Evolutionary conservation across 2,888 invertebrate species (phyloP).

Genomic region (Xylota segnis): DNA sequence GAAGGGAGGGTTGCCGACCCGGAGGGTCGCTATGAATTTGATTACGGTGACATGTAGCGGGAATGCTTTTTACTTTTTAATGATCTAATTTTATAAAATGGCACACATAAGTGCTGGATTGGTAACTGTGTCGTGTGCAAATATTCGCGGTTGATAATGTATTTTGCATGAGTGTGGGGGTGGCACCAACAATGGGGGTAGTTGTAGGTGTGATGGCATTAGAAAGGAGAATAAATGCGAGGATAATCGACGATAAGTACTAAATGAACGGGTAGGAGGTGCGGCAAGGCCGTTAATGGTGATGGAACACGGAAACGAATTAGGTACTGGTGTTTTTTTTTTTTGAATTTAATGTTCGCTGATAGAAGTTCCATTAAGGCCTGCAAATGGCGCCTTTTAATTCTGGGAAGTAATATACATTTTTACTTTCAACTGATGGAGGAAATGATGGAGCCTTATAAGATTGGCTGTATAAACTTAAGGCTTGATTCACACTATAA

Average conservation of each 20-base stretch:
- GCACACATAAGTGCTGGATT: constrained; percentile 74
- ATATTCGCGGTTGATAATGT: constrained; percentile 69
- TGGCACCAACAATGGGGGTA: constrained; percentile 2
- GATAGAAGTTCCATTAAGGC: neutral
- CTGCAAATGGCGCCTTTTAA: neutral
- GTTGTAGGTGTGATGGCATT: constrained; percentile 30
- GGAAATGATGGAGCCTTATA: too few relatives aligned
- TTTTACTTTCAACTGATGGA: too few relatives aligned
- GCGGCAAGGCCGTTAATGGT: constrained; percentile 20
- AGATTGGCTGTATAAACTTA: too few relatives aligned
- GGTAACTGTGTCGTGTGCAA: constrained; percentile 68
- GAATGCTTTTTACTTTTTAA: constrained; percentile 75
- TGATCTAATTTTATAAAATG: constrained; percentile 76
- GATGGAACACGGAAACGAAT: neutral
- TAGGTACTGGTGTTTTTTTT: neutral
- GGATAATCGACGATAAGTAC: constrained; percentile 64
- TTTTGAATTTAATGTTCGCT: neutral
- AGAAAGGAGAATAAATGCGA: constrained; percentile 56
- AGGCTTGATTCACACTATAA: too few relatives aligned
- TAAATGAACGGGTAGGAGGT: constrained; percentile 14
- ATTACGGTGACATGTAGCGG: constrained; percentile 66
- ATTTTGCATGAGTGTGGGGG: constrained; percentile 24
- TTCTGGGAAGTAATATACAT: too few relatives aligned
- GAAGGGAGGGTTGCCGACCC: constrained; percentile 5
- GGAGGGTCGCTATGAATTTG: constrained; percentile 66